Conservation (phyloP, 2,888 invertebrate genomes). For the Spodoptera littoralis region DNA sequence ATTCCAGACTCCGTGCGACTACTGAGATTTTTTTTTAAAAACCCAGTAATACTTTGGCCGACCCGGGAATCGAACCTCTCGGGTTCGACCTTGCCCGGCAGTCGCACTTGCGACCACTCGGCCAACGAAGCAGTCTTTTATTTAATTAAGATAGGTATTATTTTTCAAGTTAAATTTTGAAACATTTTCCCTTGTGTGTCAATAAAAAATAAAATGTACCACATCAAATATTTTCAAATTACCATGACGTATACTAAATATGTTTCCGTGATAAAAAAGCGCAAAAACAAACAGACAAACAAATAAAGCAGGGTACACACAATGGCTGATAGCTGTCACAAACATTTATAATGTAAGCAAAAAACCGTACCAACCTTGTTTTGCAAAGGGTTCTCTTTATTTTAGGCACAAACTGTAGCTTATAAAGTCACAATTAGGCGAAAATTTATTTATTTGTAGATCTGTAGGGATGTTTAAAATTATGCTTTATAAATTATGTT, state of each 20-base stretch:
- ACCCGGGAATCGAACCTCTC: too few relatives aligned
- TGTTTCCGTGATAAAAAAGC: constrained; percentile 39
- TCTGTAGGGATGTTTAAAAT: background rate
- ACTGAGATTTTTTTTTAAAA: too few relatives aligned
- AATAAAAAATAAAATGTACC: too few relatives aligned
- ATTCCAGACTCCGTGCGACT: too few relatives aligned
- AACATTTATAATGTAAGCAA: constrained; percentile 62
- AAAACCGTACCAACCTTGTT: constrained; percentile 79
- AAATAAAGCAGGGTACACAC: constrained; percentile 67
- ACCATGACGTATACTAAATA: constrained; percentile 34
- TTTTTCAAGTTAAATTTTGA: too few relatives aligned
- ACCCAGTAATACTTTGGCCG: too few relatives aligned
- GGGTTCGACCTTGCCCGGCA: too few relatives aligned
- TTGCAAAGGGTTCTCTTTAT: constrained; percentile 71
- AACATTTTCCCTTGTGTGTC: too few relatives aligned
- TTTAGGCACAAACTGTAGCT: constrained; percentile 14
- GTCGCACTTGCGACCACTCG: too few relatives aligned
- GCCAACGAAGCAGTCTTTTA: too few relatives aligned
- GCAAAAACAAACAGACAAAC: constrained; percentile 54
- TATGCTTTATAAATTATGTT: too few relatives aligned
- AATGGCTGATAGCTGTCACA: constrained; percentile 71
- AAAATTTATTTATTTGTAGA: constrained; percentile 1
- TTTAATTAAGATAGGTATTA: too few relatives aligned
- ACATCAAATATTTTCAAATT: background rate
- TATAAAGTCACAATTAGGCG: constrained; percentile 7